phyloP scores from a whole-genome alignment of 2,888 invertebrate genomes.

The Noctuana brunneofusca region DNA sequence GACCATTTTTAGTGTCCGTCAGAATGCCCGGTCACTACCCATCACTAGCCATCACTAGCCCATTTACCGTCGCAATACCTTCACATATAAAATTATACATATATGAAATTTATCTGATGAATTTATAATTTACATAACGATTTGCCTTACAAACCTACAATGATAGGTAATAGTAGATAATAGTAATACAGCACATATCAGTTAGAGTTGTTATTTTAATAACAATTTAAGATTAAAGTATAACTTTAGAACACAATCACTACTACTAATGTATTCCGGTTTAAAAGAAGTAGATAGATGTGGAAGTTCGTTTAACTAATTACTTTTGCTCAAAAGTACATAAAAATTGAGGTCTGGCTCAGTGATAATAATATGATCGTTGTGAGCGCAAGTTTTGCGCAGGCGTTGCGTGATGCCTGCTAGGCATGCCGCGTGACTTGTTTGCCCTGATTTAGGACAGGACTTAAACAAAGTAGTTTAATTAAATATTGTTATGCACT shows the following conservation, averaged over 20 bases:
- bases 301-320: not conserved
- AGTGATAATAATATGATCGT: conserved; percentile 6
- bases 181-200: too few relatives aligned
- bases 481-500: conserved; percentile 60
- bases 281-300: not conserved
- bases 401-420: conserved; percentile 58
- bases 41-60: too few relatives aligned
- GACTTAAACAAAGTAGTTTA: conserved; percentile 63
- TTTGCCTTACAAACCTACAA: too few relatives aligned
- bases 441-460: conserved; percentile 76
- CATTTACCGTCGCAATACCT: too few relatives aligned
- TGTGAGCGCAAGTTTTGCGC: conserved; percentile 21
- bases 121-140: too few relatives aligned
- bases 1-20: too few relatives aligned
- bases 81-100: too few relatives aligned
- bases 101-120: too few relatives aligned
- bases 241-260: not conserved
- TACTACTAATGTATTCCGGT: not conserved
- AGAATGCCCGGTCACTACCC: too few relatives aligned
- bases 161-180: too few relatives aligned
- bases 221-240: not conserved
- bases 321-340: not conserved
- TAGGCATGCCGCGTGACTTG: conserved; percentile 73
- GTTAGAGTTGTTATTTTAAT: too few relatives aligned
- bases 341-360: not conserved